phyloP scores from a whole-genome alignment of 2,113 vertebrate genomes.

The Phylloscopus trochiloides region DNA sequence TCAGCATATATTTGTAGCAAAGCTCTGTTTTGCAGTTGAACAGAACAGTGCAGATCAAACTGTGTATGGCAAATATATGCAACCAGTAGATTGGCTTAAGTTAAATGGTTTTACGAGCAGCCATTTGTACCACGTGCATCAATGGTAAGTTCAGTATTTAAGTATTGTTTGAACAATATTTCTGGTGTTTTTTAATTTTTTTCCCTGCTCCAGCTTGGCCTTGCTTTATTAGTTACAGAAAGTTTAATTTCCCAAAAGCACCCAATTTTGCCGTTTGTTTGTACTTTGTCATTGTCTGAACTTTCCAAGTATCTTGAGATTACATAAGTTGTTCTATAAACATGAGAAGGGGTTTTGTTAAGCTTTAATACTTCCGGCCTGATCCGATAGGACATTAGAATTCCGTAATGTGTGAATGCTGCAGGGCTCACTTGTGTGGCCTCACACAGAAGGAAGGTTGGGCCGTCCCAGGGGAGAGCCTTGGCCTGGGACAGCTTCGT shows the following conservation, averaged over 20 bases:
- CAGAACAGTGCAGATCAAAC: not conserved
- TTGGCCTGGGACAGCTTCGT: not conserved
- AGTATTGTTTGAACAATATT: not conserved
- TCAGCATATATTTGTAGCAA: not conserved
- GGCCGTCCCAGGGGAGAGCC: accelerated
- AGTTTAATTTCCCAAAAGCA: not conserved
- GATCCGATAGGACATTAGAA: accelerated
- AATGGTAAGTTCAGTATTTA: not conserved
- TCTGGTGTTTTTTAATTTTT: accelerated
- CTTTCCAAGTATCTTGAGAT: not conserved
- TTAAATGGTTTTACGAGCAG: not conserved
- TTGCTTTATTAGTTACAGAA: not conserved
- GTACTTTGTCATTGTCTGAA: not conserved
- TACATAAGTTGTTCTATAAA: not conserved
- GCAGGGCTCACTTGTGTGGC: not conserved
- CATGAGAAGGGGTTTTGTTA: not conserved
- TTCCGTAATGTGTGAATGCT: accelerated
- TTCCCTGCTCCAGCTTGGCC: not conserved
- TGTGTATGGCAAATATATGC: not conserved
- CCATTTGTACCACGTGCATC: not conserved
- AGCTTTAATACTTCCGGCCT: not conserved
- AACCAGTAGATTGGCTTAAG: not conserved
- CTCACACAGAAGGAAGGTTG: not conserved
- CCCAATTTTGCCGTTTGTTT: not conserved
- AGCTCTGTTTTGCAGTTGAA: not conserved